Conservation (phyloP, 2,888 invertebrate species). For the Metacarcinus magister region DNA sequence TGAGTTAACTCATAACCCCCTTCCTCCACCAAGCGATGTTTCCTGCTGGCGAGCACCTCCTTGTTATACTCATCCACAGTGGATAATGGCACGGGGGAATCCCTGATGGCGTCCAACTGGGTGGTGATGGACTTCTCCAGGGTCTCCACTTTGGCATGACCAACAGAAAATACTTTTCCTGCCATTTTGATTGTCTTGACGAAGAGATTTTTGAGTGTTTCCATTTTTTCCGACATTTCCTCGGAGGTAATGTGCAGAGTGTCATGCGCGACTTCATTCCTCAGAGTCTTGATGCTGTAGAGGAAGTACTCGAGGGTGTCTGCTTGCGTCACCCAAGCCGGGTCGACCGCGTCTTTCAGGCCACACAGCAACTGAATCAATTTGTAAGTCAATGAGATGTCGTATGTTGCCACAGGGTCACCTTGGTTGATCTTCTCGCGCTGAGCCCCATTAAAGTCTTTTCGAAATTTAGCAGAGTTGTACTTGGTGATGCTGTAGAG, state of each 20-base stretch:
- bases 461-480: constrained; percentile 66
- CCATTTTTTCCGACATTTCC: constrained; percentile 57
- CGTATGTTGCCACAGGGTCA: constrained; percentile 64
- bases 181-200: constrained; percentile 60
- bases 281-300: constrained; percentile 68
- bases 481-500: constrained; percentile 68
- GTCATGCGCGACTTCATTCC: constrained; percentile 78
- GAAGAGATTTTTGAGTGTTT: constrained; percentile 66
- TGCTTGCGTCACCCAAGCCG: constrained; percentile 63
- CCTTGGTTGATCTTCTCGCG: constrained; percentile 67
- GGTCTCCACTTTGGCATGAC: constrained; percentile 26
- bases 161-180: constrained; percentile 46
- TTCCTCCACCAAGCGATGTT: constrained; percentile 60
- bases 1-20: constrained; percentile 52
- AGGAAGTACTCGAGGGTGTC: constrained; percentile 74
- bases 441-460: constrained; percentile 77
- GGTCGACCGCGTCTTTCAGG: constrained; percentile 58
- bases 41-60: constrained; percentile 49
- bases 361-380: constrained; percentile 79
- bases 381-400: constrained; percentile 76
- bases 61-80: constrained; percentile 67
- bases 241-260: constrained; percentile 58
- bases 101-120: constrained; percentile 65
- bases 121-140: constrained; percentile 31
- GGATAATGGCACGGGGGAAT: constrained; percentile 71